Evolutionary conservation across 2,797 vertebrate species (phyloP), one percentile per base, ranked within the genome.

Genomic region (Echeneis naucrates): DNA sequence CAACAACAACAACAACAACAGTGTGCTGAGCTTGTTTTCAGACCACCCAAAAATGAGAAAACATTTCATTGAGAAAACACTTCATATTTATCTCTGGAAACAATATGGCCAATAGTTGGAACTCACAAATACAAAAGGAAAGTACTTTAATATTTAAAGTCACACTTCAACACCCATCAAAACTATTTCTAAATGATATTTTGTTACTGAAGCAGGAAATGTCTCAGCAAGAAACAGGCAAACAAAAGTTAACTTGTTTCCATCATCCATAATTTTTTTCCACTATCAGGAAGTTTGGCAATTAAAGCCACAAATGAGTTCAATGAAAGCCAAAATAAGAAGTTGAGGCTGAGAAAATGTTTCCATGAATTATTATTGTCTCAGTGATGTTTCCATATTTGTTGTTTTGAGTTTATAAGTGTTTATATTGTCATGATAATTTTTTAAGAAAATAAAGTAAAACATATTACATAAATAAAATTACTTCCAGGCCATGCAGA

Each of bases 81-180:
- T 42, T 53, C 5, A 37, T 40, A 40, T 51, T 60, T 13, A 27
- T 37, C 14, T 32, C 47, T 59, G 33, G 30, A 62, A 62, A 38
- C 4, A 10, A 35, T 9, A 35, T 1, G 4, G 24, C 0, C 1
- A 13, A 26, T 8, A 24, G 9, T 66, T 33, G 51, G 47, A 54
- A 38, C 21, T 35, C 7, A 56, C 19, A 30, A 21, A 27, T 11
- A 8, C 38, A 40, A 16, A 19, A 12, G 23, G n/a, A n/a, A n/a
- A n/a, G 32, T 19, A 32, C 19, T 21, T 2, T 10, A 38, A 32
- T 19, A 55, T 26, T 38, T 1, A 37, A 38, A 38, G 37, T 3
- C 37, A 38, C 37, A 38, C 37, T 38, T 26, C 14, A 48, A 10
- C 42, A 56, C 54, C 50, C 30, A 35, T 57, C 61, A 58, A 11